Evolutionary conservation across 2,797 vertebrate species (phyloP), one percentile per base, ranked within the genome.

Genomic region (Lutjanus argentimaculatus): DNA sequence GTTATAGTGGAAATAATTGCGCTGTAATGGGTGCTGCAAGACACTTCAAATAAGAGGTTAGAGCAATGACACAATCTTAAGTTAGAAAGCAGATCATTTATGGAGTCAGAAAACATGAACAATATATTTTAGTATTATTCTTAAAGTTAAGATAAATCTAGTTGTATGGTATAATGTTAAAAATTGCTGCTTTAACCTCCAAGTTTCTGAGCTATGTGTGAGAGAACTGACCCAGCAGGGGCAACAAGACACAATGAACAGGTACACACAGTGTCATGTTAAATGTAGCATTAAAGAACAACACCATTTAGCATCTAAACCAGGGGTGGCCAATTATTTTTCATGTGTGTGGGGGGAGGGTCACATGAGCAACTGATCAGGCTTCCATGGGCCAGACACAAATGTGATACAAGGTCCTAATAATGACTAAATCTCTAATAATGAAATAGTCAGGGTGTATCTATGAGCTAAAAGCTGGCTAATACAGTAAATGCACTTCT

Each of bases 41-140:
- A 22, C 55, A 42, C n/a, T 59, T 59, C 10, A 59, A 40, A 65
- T 45, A 14, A 42, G 36, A 62, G 57, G 21, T 63, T 53, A 45
- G n/a, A 49, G 64, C 75, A 69, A 45, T 70, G 30, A 71, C 25
- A 46, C 8, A 2, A 25, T 49, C 11, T 10, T 59, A 53, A 61
- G 30, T 69, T 61, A 51, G 15, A 64, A 84, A 87, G 73, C 67
- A 77, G 72, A 88, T 88, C 49, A 14, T 6, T 49, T 62, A 17
- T 22, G 22, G 14, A 6, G 42, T 67, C 4, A 59, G 42, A 40
- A 15, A 52, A 13, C 45, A 51, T 40, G 30, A n/a, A 16, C 21
- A 43, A 48, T 30, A 9, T 56, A 22, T 30, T 46, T 48, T 17
- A 2, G 2, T n/a, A 9, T 19, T 8, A 25, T 19, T 45, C 15